Conservation (phyloP, 2,888 invertebrate species). For the Cyrtodaria siliqua region DNA sequence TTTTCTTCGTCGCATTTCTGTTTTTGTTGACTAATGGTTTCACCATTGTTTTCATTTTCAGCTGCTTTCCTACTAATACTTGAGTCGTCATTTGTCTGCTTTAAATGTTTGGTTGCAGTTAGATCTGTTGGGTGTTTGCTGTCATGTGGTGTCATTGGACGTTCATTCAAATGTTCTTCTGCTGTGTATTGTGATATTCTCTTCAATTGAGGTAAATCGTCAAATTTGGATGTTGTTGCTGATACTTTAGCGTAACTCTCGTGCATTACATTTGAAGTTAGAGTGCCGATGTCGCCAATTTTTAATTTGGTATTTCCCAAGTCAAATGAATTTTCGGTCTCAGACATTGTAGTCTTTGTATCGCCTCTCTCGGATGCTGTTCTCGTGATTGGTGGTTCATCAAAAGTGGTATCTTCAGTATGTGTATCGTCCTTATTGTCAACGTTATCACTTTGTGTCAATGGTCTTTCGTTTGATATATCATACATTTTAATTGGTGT, state of each 20-base stretch:
- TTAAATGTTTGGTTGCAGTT: no score
- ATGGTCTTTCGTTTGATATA: constrained; percentile 30
- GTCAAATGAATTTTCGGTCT: not conserved
- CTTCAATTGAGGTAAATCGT: constrained; percentile 41
- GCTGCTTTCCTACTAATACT: no score
- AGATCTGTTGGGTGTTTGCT: no score
- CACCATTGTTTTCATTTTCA: no score
- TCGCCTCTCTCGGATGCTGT: no score
- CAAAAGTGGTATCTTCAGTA: no score
- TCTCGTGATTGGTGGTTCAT: no score
- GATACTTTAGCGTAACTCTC: constrained; percentile 9
- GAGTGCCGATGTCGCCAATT: constrained; percentile 31
- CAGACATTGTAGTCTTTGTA: not conserved
- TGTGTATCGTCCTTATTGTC: no score
- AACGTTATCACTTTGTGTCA: constrained; percentile 10
- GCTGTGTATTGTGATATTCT: constrained; percentile 31
- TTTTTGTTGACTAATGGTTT: not conserved
- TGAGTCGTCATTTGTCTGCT: no score
- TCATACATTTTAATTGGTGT: constrained; percentile 9
- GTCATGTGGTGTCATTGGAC: no score
- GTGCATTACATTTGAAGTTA: constrained; percentile 29
- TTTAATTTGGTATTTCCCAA: constrained; percentile 22
- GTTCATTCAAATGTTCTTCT: not conserved
- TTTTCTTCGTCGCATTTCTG: not conserved
- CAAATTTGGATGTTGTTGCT: constrained; percentile 22